A percentile compares a stretch with the other conserved stretches of the same genome.
phyloP scores from a whole-genome alignment of 2,113 vertebrate genomes.

The Lethenteron camtschaticum region DNA sequence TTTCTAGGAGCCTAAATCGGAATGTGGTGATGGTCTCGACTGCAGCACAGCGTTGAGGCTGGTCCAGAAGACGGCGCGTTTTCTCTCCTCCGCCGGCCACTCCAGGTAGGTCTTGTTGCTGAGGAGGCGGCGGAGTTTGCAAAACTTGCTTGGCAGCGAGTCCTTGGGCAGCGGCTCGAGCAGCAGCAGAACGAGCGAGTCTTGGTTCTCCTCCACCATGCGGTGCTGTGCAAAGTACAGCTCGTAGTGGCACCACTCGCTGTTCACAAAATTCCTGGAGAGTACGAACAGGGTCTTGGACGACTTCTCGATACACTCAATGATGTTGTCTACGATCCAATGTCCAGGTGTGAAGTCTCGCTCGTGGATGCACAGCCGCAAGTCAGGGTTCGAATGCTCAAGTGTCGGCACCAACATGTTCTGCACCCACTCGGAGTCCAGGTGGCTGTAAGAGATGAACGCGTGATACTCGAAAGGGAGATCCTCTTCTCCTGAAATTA shows the following conservation, averaged over 20 bases:
- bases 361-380: slow-evolving; percentile 52
- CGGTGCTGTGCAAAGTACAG: slow-evolving; percentile 73
- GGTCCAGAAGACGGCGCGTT: slow-evolving; percentile 34
- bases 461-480: slow-evolving; percentile 18
- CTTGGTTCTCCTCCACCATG: slow-evolving; percentile 43
- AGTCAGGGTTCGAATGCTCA: slow-evolving; percentile 5
- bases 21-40: too few species aligned
- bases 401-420: slow-evolving; percentile 14
- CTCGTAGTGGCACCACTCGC: slow-evolving; percentile 82
- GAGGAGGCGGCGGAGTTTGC: slow-evolving; percentile 52
- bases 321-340: slow-evolving; percentile 67
- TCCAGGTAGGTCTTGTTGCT: slow-evolving; percentile 65
- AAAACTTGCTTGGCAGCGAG: slow-evolving; percentile 51
- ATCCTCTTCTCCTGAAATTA: slow-evolving; percentile 9
- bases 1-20: too few species aligned
- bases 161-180: slow-evolving; percentile 46
- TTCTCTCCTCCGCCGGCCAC: slow-evolving; percentile 35
- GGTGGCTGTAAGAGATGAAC: slow-evolving; percentile 26
- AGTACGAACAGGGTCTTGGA: slow-evolving; percentile 47
- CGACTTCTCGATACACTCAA: slow-evolving; percentile 52
- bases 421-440: slow-evolving; percentile 19
- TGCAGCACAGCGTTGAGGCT: slow-evolving; percentile 18
- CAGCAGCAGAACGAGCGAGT: slow-evolving; percentile 37
- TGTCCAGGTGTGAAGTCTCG: slow-evolving; percentile 54
- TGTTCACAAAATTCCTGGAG: slow-evolving; percentile 52